Evolutionary conservation across 2,113 vertebrate species (phyloP).

Genomic region (Leiothrix lutea): DNA sequence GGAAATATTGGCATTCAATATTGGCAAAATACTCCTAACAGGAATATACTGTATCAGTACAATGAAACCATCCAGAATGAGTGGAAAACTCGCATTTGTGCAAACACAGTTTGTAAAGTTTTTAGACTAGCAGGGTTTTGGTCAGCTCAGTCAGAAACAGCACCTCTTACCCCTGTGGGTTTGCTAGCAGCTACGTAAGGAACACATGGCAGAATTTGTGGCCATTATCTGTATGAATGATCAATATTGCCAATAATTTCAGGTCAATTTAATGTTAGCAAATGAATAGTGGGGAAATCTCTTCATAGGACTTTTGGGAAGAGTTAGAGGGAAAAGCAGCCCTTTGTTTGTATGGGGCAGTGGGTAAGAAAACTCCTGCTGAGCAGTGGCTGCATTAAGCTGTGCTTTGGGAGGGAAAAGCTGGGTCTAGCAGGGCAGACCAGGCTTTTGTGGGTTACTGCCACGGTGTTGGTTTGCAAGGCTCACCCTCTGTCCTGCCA

Average conservation of each 20-base stretch:
- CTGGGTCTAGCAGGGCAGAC: background rate
- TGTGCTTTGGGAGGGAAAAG: background rate
- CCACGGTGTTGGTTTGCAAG: fast-evolving
- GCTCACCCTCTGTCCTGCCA: fast-evolving
- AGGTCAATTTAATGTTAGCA: background rate
- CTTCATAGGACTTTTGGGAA: background rate
- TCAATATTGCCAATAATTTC: background rate
- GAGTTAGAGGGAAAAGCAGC: background rate
- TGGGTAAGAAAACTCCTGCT: background rate
- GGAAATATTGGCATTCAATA: conserved; percentile 9
- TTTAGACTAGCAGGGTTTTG: background rate
- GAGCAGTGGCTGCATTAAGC: fast-evolving
- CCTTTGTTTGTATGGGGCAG: background rate
- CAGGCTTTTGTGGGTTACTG: fast-evolving
- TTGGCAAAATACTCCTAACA: conserved; percentile 18
- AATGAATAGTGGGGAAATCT: background rate
- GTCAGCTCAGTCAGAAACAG: background rate
- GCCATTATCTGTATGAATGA: background rate
- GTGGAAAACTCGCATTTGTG: background rate
- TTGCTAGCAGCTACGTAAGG: background rate
- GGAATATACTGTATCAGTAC: background rate
- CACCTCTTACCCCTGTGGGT: background rate
- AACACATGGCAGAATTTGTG: background rate
- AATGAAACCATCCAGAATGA: background rate
- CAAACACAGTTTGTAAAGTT: background rate